Evolutionary conservation across 2,113 vertebrate genomes (phyloP).

Genomic region (Cairina moschata): DNA sequence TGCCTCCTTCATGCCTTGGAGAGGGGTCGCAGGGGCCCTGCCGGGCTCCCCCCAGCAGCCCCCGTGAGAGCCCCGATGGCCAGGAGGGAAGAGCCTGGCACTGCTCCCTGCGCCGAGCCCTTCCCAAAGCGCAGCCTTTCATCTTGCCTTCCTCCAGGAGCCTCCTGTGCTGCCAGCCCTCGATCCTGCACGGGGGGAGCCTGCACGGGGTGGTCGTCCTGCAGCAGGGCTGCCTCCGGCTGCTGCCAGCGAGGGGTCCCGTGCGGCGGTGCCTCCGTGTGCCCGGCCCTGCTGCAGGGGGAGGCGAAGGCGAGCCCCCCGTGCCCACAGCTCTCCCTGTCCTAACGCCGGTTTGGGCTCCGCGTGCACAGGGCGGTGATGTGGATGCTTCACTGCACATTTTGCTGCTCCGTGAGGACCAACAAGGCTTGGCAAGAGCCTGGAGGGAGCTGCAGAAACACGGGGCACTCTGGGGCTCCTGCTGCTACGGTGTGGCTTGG

Average conservation of each 20-base stretch:
- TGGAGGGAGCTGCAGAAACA: slow-evolving; percentile 20
- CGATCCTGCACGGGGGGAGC: not conserved
- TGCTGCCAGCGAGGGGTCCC: not conserved
- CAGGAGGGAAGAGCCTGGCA: rapidly evolving
- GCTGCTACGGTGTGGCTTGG: not conserved
- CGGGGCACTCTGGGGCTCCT: not conserved
- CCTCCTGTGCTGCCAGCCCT: not conserved
- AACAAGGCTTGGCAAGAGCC: slow-evolving; percentile 31
- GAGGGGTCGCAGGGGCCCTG: rapidly evolving
- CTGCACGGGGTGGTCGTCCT: not conserved
- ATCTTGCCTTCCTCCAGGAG: not conserved
- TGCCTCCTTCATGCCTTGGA: not conserved
- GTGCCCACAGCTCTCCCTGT: not conserved
- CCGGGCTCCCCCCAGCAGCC: not conserved
- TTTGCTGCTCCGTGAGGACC: slow-evolving; percentile 26
- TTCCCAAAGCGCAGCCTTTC: not conserved
- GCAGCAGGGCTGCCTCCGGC: not conserved
- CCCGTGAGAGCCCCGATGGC: rapidly evolving
- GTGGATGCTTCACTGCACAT: slow-evolving; percentile 9
- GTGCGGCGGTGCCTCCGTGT: not conserved
- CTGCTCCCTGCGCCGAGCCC: not conserved
- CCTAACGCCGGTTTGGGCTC: rapidly evolving
- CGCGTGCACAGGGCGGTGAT: not conserved
- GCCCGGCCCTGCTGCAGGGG: rapidly evolving
- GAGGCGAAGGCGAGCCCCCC: not conserved